Conservation (phyloP, 2,888 invertebrate genomes). For the Strigamia transsilvanica region DNA sequence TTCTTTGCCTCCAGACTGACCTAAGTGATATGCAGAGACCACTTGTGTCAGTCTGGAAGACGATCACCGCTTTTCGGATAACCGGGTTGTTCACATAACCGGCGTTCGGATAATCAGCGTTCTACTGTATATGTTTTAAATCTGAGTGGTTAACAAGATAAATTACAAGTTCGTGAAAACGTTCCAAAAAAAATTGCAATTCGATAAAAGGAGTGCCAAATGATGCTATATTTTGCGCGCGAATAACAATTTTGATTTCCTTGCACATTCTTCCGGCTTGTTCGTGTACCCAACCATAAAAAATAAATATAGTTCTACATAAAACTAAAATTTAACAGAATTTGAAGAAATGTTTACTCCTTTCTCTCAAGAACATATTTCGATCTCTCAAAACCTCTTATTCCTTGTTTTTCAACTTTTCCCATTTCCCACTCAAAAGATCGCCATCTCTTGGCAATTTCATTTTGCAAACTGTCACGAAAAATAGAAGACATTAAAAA, state of each 20-base stretch:
- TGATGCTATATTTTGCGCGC: background rate
- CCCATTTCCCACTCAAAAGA: background rate
- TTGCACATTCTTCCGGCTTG: background rate
- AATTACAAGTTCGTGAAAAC: background rate
- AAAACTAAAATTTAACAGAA: background rate
- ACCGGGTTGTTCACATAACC: too few relatives aligned
- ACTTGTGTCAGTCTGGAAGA: too few relatives aligned
- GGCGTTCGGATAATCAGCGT: too few relatives aligned
- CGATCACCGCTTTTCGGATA: too few relatives aligned
- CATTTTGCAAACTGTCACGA: slow-evolving; percentile 28
- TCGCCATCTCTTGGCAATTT: slow-evolving; percentile 23
- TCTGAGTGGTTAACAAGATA: background rate
- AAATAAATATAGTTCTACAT: background rate
- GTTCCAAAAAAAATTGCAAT: background rate
- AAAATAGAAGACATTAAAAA: slow-evolving; percentile 1
- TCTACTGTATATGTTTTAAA: too few relatives aligned
- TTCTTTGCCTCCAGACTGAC: too few relatives aligned
- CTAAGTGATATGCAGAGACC: too few relatives aligned
- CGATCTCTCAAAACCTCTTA: background rate
- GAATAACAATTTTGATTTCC: slow-evolving; percentile 27
- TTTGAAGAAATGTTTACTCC: background rate
- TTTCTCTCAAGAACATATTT: background rate
- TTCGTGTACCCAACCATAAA: background rate
- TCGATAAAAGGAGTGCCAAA: slow-evolving; percentile 7
- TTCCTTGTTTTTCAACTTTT: background rate